Evolutionary conservation across 2,113 vertebrate genomes (phyloP), one percentile per base, ranked within the genome.

Genomic region (Alouatta palliata): DNA sequence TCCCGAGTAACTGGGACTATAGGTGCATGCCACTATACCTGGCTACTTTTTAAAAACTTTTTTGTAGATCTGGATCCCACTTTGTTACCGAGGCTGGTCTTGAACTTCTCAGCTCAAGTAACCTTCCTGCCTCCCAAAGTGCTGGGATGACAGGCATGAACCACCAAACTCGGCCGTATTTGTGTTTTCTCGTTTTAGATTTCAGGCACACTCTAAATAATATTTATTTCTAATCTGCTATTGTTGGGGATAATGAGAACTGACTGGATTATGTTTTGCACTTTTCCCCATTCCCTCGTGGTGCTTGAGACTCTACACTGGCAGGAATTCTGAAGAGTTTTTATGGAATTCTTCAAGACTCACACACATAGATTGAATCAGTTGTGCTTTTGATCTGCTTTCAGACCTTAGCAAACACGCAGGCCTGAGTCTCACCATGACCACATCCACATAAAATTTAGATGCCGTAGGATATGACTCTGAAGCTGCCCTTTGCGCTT

Each of bases 401-500:
- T 87, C 61, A 94, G 27, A 47, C 70, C 49, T 87, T 82, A 91
- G 47, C 85, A 86, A 90, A 56, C 8, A 3, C 54, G 58, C 9
- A 87, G 49, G 23, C 66, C 43, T 19, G 27, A 90, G 80, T 90
- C 66, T 45, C 49, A 58, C n/a, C 8, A 52, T 73, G 77, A 32
- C 76, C 23, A 27, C 45, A 84, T 95, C 66, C 96, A 73, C 95
- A 81, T 94, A 84, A 83, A 94, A 93, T 91, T 80, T 76, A 93
- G 75, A 56, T 92, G 56, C 92, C 0, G 0, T 52, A 66, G 90
- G 71, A 91, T 54, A n/a, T 66, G 27, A 40, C 76, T 89, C n/a
- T 93, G 76, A 93, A 94, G 76, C 58, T 96, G 82, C 86, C 93
- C 83, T 97, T 70, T 92, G 91, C 92, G 68, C 64, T 89, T 11